Evolutionary conservation across 1,140 invertebrate species (phyloP).

Genomic region (Bacillus rossius): DNA sequence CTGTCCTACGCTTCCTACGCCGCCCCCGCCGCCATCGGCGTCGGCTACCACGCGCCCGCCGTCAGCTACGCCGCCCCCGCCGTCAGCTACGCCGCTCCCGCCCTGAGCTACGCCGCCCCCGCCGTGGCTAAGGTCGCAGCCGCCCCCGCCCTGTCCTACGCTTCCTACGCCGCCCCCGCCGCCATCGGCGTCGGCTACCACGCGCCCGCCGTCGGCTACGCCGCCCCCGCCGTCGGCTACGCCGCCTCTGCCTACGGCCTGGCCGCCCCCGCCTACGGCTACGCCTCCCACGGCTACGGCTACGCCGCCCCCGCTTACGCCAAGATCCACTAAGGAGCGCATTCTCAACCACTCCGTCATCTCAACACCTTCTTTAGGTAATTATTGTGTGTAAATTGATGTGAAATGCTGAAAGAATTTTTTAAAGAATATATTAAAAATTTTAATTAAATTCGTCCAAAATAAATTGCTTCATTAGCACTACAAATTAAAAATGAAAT

Average conservation of each 20-base stretch:
- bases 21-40: conserved; percentile 8
- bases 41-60: not conserved
- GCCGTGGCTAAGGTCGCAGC: not conserved
- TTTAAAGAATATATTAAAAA: no score
- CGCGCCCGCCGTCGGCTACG: conserved; percentile 9
- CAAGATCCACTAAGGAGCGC: not conserved
- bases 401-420: no score
- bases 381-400: no score
- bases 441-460: no score
- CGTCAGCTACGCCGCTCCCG: conserved; percentile 1
- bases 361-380: no score
- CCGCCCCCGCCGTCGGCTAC: not conserved
- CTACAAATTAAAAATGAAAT: no score
- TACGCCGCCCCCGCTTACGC: not conserved
- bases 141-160: conserved; percentile 2
- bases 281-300: not conserved
- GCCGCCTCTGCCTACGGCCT: no score
- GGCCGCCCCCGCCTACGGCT: conserved; percentile 1
- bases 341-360: not conserved
- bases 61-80: conserved; percentile 6
- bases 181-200: conserved; percentile 6
- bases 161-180: conserved; percentile 11
- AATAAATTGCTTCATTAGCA: no score
- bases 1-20: conserved; percentile 10
- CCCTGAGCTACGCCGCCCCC: conserved; percentile 2